A percentile compares a stretch with the other conserved stretches of the same genome.
Conservation (phyloP, 1,140 invertebrate species). For the Papilio dardanus region DNA sequence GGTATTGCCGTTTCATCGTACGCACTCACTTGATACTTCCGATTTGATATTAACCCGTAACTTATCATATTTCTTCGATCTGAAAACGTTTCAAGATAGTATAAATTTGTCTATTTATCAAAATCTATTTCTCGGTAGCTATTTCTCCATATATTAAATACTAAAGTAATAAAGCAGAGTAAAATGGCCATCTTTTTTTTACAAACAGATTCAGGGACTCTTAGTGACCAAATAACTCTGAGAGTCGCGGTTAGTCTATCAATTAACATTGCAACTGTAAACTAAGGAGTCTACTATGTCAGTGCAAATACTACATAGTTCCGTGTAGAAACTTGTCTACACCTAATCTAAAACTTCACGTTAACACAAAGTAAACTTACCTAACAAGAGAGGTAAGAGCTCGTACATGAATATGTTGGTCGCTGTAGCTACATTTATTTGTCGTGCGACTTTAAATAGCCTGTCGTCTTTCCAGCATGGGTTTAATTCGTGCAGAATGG, state of each 20-base stretch:
- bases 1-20: constrained; percentile 53
- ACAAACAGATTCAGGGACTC: too few species aligned
- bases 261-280: too few species aligned
- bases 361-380: constrained; percentile 47
- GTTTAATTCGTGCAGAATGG: constrained; percentile 83
- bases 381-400: constrained; percentile 84
- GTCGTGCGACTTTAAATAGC: constrained; percentile 86
- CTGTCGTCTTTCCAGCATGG: constrained; percentile 86
- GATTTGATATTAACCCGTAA: constrained; percentile 53
- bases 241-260: too few species aligned
- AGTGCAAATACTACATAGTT: neutral
- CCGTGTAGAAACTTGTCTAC: neutral
- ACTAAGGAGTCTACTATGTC: too few species aligned
- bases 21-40: constrained; percentile 46
- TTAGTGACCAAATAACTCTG: too few species aligned
- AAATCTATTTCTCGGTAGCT: too few species aligned
- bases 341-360: neutral
- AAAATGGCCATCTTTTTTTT: too few species aligned
- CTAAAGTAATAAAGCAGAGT: too few species aligned
- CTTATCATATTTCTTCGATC: constrained; percentile 60
- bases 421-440: constrained; percentile 84
- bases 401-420: constrained; percentile 86
- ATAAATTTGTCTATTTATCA: too few species aligned
- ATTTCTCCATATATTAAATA: too few species aligned
- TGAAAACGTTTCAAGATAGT: constrained; percentile 43